Conservation (phyloP, 2,113 vertebrate species). For the Apaloderma vittatum region DNA sequence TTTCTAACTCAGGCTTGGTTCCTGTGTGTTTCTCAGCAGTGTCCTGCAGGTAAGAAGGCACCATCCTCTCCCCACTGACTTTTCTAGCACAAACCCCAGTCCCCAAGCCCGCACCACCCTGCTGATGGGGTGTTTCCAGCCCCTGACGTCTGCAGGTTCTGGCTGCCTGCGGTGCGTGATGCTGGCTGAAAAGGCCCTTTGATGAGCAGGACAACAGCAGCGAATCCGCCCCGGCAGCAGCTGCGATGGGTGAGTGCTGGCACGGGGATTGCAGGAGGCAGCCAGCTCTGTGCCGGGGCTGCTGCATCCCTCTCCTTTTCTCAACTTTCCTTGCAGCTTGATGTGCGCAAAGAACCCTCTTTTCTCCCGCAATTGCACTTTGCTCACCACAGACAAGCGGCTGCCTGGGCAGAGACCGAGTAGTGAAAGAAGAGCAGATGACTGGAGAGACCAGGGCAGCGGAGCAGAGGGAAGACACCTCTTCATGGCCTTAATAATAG, state of each 20-base stretch:
- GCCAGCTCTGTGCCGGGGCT: not conserved
- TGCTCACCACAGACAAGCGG: accelerated
- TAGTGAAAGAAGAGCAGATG: accelerated
- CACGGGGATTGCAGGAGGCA: accelerated
- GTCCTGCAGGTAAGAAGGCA: not conserved
- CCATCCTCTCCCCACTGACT: not conserved
- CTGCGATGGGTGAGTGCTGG: not conserved
- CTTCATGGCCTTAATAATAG: not conserved
- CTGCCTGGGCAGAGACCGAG: not conserved
- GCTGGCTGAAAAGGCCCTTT: not conserved
- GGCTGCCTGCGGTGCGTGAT: not conserved
- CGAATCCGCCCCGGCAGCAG: not conserved
- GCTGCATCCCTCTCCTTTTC: too few species aligned
- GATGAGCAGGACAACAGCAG: not conserved
- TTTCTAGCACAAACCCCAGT: not conserved
- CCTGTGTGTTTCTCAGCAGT: not conserved
- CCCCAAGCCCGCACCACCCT: not conserved
- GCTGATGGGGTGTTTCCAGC: not conserved
- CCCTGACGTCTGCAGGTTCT: not conserved
- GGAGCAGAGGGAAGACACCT: not conserved
- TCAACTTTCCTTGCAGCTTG: not conserved
- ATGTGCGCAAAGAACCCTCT: slow-evolving; percentile 28
- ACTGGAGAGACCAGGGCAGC: not conserved
- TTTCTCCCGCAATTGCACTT: not conserved
- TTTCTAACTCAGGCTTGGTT: not conserved